Conservation (phyloP, 35 echinoderm and acorn worm species). For the Antedon bifida region DNA sequence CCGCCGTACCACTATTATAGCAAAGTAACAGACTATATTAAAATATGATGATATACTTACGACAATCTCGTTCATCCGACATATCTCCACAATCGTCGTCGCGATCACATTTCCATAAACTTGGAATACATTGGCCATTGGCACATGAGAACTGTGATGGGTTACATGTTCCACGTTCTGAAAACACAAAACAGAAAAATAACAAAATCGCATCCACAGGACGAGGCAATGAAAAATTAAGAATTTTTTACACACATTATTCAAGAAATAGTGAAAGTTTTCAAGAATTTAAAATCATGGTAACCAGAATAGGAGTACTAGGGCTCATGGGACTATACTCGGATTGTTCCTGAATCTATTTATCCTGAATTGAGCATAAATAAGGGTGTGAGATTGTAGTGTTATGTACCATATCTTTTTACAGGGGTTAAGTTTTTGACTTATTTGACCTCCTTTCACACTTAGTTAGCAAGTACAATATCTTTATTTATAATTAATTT, state of each 20-base stretch:
- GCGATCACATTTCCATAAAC: constrained; percentile 29
- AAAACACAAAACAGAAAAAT: background rate
- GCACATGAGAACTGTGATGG: background rate
- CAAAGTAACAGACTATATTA: background rate
- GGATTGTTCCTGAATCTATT: too few species aligned
- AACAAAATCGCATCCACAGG: too few species aligned
- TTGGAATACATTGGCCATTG: constrained; percentile 9
- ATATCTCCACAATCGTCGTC: constrained; percentile 33
- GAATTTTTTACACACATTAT: background rate
- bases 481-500: too few species aligned
- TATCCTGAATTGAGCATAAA: too few species aligned
- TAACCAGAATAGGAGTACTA: too few species aligned
- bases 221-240: too few species aligned
- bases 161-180: constrained; percentile 3
- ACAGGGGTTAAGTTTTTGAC: too few species aligned
- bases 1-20: background rate
- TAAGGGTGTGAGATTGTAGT: too few species aligned
- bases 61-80: constrained; percentile 28
- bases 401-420: too few species aligned
- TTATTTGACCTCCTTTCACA: too few species aligned
- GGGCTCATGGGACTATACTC: too few species aligned
- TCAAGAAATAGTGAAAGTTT: background rate
- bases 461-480: too few species aligned
- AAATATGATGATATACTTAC: constrained; percentile 10
- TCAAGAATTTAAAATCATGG: background rate